A percentile compares a stretch with the other conserved stretches of the same genome.
Evolutionary conservation across 2,888 invertebrate genomes (phyloP).

Genomic region (Sturmia bella): DNA sequence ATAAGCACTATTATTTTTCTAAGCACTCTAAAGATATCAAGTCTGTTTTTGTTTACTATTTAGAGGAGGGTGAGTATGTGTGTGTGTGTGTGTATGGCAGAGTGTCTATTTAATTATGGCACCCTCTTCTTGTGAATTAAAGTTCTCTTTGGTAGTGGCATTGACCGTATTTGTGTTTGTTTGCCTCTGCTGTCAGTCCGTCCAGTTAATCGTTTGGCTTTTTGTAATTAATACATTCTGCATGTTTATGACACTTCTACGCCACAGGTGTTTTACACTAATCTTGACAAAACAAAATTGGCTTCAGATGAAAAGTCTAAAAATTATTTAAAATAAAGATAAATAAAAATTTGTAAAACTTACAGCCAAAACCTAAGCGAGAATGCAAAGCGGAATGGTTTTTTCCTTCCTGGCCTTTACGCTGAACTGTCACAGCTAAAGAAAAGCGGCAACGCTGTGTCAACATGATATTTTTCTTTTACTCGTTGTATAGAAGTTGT

Average conservation of each 20-base stretch:
- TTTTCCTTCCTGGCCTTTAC: too few relatives aligned
- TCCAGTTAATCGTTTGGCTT: conserved; percentile 66
- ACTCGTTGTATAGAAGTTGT: too few relatives aligned
- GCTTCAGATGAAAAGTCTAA: background rate
- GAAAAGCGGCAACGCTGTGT: too few relatives aligned
- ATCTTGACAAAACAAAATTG: conserved; percentile 69
- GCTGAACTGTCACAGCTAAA: too few relatives aligned
- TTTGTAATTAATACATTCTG: conserved; percentile 78
- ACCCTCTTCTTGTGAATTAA: background rate
- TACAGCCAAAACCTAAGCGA: too few relatives aligned
- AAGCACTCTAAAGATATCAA: conserved; percentile 31
- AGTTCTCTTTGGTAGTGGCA: conserved; percentile 1
- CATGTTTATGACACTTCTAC: conserved; percentile 76
- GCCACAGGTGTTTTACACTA: conserved; percentile 81
- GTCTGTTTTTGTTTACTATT: conserved; percentile 21
- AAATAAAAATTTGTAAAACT: background rate
- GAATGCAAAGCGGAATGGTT: too few relatives aligned
- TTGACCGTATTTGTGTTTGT: background rate
- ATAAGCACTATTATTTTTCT: background rate
- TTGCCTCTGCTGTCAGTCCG: conserved; percentile 48
- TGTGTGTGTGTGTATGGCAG: conserved; percentile 48
- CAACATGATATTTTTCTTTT: too few relatives aligned
- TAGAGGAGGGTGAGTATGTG: conserved; percentile 1
- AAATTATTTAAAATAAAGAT: background rate
- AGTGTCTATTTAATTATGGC: conserved; percentile 53